Evolutionary conservation across 1,140 invertebrate genomes (phyloP), one percentile per base, ranked within the genome.

Genomic region (Ceratina japonica): DNA sequence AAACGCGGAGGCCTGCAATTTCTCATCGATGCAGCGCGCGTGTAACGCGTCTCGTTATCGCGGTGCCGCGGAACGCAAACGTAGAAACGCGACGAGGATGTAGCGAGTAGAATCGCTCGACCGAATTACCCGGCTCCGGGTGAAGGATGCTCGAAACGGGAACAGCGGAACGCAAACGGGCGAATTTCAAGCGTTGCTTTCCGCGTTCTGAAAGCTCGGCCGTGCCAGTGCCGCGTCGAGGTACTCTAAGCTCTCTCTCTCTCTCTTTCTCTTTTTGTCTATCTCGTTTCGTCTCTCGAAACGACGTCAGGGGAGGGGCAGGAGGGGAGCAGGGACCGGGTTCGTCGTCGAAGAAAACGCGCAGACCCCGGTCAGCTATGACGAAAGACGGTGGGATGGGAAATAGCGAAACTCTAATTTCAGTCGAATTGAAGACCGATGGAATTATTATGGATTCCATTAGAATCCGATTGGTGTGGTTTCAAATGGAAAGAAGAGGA

Each of bases 181-280:
- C 74, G 74, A 83, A 73, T 82, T 82, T 82, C 24, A 69, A 68
- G 58, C 79, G 62, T 63, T 64, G 56, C 80, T 78, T 82, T 82
- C 69, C 82, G 74, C 80, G 63, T 82, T 83, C 58, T 78, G 51
- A 71, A 70, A 77, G 66, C 65, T 52, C 37, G 58, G 16, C 58
- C 24, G 62, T 58, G 16, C n/a, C 54, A 16, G 15, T 16, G 54
- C 13, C 54, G n/a, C 3, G n/a, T 52, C 15, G 27, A 20, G 61
- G 16, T 22, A 64, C 44, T 72, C 56, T 20, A 20, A 59, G 31
- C 56, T 44, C 76, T 22, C 24, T 13, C 64, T n/a, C 5, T 15
- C n/a, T 2, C 18, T 37, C 72, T 18, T 0, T 22, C 8, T 44
- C 16, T 56, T 12, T 22, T 4, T 10, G 3, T 2, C 20, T 66